Percentiles rank a stretch among this genome's conserved stretches.
These are phyloP conservation scores for Stegodyphus mimosarum DNA, from an alignment of 1,140 invertebrate species.

Conservation along the genomic window DNA sequence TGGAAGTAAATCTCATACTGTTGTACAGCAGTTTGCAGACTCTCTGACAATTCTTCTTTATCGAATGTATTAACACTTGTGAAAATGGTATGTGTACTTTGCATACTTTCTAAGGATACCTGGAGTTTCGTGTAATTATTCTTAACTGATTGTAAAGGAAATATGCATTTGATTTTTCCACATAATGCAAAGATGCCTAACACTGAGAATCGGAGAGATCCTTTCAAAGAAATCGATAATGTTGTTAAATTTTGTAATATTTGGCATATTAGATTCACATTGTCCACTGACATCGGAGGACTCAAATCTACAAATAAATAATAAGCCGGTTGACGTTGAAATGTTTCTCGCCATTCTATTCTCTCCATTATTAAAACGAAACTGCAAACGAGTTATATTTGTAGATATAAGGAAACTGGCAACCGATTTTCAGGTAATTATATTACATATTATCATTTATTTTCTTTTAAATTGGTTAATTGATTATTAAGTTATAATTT, in stretches of 20 bases:
- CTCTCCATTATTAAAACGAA: conserved; percentile 16
- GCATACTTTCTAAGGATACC: conserved; percentile 38
- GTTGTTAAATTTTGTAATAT: conserved; percentile 21
- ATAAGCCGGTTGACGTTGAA: conserved; percentile 33
- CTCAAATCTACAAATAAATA: conserved; percentile 51
- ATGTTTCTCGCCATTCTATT: conserved; percentile 42
- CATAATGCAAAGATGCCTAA: conserved; percentile 38
- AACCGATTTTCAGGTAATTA: no score
- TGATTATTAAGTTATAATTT: no score
- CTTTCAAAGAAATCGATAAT: conserved; percentile 31
- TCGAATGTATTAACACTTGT: conserved; percentile 15
- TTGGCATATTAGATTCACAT: conserved; percentile 45
- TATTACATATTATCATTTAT: no score
- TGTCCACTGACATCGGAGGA: conserved; percentile 11
- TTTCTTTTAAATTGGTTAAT: no score
- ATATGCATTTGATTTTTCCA: conserved; percentile 37
- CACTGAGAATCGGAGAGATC: conserved; percentile 10
- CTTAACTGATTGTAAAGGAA: conserved; percentile 35
- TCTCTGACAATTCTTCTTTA: not conserved
- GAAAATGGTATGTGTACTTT: conserved; percentile 6
- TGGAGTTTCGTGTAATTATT: conserved; percentile 34
- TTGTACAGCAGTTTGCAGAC: conserved; percentile 23
- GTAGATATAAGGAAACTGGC: no score
- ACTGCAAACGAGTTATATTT: no score
- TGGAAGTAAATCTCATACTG: conserved; percentile 50